phyloP scores from a whole-genome alignment of 2,888 invertebrate genomes.

The Agapostemon virescens region DNA sequence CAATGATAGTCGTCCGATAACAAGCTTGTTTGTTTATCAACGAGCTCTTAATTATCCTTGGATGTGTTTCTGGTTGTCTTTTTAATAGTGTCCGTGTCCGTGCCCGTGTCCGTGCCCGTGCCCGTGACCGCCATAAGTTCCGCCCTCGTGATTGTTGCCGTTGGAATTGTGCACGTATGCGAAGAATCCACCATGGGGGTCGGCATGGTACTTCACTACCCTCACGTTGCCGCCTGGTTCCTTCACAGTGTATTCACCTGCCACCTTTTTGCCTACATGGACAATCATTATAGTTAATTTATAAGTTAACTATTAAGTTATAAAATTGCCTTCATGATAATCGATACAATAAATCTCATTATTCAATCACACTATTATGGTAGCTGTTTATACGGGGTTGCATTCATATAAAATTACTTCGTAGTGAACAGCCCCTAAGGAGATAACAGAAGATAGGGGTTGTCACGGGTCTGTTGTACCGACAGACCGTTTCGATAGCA shows the following conservation, averaged over 20 bases:
- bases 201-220: conserved; percentile 76
- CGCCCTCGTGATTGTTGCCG: conserved; percentile 77
- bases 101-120: conserved; percentile 55
- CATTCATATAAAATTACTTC: no score
- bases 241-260: conserved; percentile 78
- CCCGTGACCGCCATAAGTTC: conserved; percentile 72
- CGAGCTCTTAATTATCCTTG: neutral
- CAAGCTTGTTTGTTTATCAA: neutral
- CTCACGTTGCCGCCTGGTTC: conserved; percentile 79
- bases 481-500: no score
- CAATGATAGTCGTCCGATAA: conserved; percentile 10
- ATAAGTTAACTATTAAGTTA: no score
- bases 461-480: no score
- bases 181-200: conserved; percentile 79
- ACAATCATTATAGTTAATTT: neutral
- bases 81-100: conserved; percentile 47
- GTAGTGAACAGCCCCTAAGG: no score
- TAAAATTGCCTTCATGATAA: no score
- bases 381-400: no score
- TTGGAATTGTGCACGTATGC: conserved; percentile 78
- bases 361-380: no score
- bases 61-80: neutral
- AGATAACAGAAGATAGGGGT: no score
- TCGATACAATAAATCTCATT: no score
- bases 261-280: conserved; percentile 74